Evolutionary conservation across 2,113 vertebrate species (phyloP).

Genomic region (Origma solitaria): DNA sequence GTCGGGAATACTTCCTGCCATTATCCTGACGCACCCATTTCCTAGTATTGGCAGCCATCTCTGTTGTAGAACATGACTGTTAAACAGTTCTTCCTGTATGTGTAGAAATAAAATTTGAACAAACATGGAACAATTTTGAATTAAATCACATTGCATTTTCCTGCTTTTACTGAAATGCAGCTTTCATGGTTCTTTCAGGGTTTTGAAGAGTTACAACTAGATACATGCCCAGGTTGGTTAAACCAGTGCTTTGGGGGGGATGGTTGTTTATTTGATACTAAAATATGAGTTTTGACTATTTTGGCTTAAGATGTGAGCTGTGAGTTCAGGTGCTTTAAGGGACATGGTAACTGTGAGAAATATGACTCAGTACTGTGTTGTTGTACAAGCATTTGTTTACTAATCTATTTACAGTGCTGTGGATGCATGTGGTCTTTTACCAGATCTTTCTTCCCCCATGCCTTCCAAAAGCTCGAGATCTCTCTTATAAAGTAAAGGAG

Average conservation of each 20-base stretch:
- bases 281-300: neutral
- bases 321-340: neutral
- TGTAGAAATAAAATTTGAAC: neutral
- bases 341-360: neutral
- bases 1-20: neutral
- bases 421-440: neutral
- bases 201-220: neutral
- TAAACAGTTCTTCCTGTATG: neutral
- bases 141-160: neutral
- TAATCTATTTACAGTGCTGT: neutral
- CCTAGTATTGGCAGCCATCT: neutral
- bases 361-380: neutral
- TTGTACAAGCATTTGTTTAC: neutral
- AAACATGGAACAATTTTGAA: neutral
- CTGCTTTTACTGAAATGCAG: neutral
- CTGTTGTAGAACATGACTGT: neutral
- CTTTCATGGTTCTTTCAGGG: neutral
- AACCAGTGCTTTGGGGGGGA: neutral
- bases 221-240: neutral
- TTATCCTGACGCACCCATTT: neutral
- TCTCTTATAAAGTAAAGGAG: neutral
- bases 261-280: neutral
- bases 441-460: accelerated
- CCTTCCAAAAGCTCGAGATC: neutral
- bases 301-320: neutral